Evolutionary conservation across 2,797 vertebrate species (phyloP).

Genomic region (Lithobates pipiens): DNA sequence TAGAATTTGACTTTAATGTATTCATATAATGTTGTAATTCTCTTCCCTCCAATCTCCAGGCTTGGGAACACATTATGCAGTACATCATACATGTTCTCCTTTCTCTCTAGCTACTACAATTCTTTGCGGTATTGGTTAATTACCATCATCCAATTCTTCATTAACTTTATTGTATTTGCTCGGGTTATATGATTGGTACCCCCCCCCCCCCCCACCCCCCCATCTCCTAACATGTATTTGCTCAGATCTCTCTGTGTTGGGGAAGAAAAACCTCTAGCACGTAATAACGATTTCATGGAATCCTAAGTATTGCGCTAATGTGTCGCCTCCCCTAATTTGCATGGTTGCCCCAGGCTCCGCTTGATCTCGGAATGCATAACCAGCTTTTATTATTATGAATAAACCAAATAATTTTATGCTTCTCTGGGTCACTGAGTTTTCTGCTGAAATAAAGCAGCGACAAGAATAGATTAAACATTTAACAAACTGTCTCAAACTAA

Average conservation of each 20-base stretch:
- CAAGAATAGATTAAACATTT: conserved; percentile 24
- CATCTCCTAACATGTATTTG: not conserved
- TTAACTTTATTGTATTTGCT: conserved; percentile 19
- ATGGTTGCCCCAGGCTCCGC: conserved; percentile 16
- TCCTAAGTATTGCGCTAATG: conserved; percentile 51
- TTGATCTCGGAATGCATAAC: conserved; percentile 41
- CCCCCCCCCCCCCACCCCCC: not conserved
- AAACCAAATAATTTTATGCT: conserved; percentile 39
- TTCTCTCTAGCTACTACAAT: not conserved
- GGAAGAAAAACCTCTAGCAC: conserved; percentile 29
- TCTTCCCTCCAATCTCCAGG: not conserved
- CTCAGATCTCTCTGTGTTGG: conserved; percentile 5
- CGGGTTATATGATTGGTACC: not conserved
- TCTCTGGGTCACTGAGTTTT: conserved; percentile 38
- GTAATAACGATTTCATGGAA: conserved; percentile 46
- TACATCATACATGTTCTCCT: not conserved
- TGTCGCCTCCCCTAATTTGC: conserved; percentile 22
- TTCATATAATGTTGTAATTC: not conserved
- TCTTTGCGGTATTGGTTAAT: not conserved
- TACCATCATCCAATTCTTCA: conserved; percentile 10
- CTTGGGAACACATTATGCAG: not conserved
- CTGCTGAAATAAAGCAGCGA: conserved; percentile 2
- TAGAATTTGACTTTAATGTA: too few species aligned
- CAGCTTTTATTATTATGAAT: conserved; percentile 31
- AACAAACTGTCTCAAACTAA: not conserved